Conservation (phyloP, 2,113 vertebrate genomes). For the Elanoides forficatus region DNA sequence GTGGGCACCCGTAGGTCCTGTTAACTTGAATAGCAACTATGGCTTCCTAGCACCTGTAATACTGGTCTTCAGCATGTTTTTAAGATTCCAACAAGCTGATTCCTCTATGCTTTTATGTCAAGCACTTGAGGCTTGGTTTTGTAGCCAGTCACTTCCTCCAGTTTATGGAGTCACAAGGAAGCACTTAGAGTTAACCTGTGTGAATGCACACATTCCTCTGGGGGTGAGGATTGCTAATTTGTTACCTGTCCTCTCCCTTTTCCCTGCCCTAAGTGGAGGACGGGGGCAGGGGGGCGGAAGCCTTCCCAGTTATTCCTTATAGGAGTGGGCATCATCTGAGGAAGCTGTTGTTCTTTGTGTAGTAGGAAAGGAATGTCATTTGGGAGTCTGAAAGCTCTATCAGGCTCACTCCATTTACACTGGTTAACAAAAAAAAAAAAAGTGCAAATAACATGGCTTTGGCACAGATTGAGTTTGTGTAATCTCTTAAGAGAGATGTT, state of each 20-base stretch:
- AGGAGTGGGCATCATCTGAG: not conserved
- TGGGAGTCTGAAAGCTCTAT: not conserved
- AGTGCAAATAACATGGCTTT: not conserved
- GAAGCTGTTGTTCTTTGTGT: not conserved
- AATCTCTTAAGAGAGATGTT: not conserved
- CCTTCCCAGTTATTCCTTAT: not conserved
- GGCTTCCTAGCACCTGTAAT: not conserved
- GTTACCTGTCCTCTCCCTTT: not conserved
- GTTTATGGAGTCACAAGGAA: not conserved
- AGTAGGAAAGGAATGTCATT: not conserved
- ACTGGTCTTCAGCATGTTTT: not conserved
- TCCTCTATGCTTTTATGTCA: not conserved
- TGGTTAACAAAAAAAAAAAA: not conserved
- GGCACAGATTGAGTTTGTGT: not conserved
- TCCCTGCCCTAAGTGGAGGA: not conserved
- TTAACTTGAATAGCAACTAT: not conserved
- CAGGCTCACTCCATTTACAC: not conserved
- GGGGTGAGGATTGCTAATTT: not conserved
- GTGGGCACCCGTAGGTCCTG: not conserved
- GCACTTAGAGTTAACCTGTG: not conserved
- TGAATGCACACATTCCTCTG: not conserved
- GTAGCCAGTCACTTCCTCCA: not conserved
- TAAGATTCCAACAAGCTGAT: not conserved
- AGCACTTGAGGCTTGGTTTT: not conserved
- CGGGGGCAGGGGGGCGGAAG: rapidly evolving